Evolutionary conservation across 2,888 invertebrate species (phyloP).

Genomic region (Sturmia bella): DNA sequence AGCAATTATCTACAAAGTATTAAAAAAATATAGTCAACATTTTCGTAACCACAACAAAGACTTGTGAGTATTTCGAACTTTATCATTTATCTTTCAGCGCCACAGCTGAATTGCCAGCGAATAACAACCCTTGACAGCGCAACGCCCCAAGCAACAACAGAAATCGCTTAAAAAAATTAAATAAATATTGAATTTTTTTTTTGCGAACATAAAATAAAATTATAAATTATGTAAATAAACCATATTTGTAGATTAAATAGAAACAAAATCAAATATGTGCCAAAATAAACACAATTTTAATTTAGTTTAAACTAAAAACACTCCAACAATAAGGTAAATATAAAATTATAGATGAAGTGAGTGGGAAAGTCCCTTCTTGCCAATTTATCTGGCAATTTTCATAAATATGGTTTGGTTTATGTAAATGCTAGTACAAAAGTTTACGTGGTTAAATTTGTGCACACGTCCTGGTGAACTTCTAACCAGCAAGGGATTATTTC

Average conservation of each 20-base stretch:
- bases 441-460: no score
- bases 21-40: slow-evolving; percentile 32
- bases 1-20: slow-evolving; percentile 17
- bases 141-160: slow-evolving; percentile 20
- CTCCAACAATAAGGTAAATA: neutral
- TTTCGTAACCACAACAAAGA: neutral
- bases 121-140: slow-evolving; percentile 14
- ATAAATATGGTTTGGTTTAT: no score
- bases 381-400: no score
- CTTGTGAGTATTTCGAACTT: neutral
- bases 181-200: slow-evolving; percentile 12
- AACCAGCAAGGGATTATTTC: no score
- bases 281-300: slow-evolving; percentile 1
- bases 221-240: slow-evolving; percentile 32
- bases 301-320: slow-evolving; percentile 37
- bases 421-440: no score
- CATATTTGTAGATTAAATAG: neutral
- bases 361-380: no score
- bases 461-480: no score
- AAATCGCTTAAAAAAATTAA: slow-evolving; percentile 14
- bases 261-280: no score
- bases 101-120: slow-evolving; percentile 1
- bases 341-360: no score
- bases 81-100: slow-evolving; percentile 17
- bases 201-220: neutral